Percentiles rank a stretch among this genome's conserved stretches.
Evolutionary conservation across 2,888 invertebrate genomes (phyloP).

Genomic region (Suillia variegata): DNA sequence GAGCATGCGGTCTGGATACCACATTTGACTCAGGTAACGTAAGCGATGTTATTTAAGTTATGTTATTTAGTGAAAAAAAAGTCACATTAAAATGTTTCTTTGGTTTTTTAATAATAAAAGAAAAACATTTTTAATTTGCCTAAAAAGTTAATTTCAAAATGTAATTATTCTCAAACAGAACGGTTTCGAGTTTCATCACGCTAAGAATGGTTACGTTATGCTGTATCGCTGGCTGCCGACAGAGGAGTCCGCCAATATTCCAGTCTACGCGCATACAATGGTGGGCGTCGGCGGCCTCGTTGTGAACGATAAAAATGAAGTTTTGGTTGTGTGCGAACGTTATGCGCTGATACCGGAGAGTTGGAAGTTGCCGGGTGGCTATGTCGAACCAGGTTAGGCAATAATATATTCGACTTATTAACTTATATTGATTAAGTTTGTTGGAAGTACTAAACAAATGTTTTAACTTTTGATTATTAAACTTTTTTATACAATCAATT

Average conservation of each 20-base stretch:
- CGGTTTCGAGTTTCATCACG: conserved; percentile 88
- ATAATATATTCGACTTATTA: background rate
- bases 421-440: background rate
- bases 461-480: too few relatives aligned
- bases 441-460: too few relatives aligned
- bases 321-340: conserved; percentile 82
- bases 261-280: conserved; percentile 76
- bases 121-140: too few relatives aligned
- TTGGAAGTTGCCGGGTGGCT: conserved; percentile 94
- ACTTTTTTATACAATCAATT: too few relatives aligned
- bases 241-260: conserved; percentile 68
- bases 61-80: too few relatives aligned
- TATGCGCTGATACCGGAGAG: conserved; percentile 59
- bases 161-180: too few relatives aligned
- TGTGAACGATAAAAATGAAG: conserved; percentile 71
- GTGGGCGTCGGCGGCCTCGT: conserved; percentile 86
- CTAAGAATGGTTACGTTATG: conserved; percentile 77
- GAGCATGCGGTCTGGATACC: conserved; percentile 78
- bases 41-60: conserved; percentile 2
- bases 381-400: conserved; percentile 82
- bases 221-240: conserved; percentile 81
- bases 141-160: too few relatives aligned
- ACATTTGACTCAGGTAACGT: conserved; percentile 69
- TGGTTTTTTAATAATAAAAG: too few relatives aligned
- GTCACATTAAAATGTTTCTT: conserved; percentile 16